phyloP scores from a whole-genome alignment of 2,797 vertebrate species.

The Microchirus variegatus region DNA sequence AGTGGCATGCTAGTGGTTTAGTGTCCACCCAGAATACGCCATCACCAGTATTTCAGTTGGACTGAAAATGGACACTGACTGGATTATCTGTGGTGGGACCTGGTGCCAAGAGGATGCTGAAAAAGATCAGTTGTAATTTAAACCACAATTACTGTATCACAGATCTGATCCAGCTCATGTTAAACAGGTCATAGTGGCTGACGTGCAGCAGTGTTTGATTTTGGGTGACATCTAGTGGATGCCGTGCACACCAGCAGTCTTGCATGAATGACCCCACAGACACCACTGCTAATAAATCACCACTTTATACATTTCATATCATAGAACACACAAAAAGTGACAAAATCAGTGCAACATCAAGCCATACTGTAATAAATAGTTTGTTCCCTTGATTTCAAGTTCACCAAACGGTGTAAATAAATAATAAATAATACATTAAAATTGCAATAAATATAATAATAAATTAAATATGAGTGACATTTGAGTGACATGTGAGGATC shows the following conservation, averaged over 20 bases:
- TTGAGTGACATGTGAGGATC: constrained; percentile 26
- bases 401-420: constrained; percentile 57
- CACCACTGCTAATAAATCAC: constrained; percentile 31
- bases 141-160: background rate
- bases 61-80: background rate
- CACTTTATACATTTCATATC: constrained; percentile 50
- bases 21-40: background rate
- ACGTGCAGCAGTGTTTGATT: background rate
- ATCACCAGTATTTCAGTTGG: background rate
- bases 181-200: background rate
- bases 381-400: constrained; percentile 45
- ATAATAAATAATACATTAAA: constrained; percentile 73
- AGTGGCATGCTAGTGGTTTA: background rate
- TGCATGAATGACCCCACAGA: constrained; percentile 5
- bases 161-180: background rate
- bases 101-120: background rate
- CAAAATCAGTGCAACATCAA: constrained; percentile 65
- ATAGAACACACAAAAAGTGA: constrained; percentile 54
- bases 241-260: background rate
- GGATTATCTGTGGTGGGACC: background rate
- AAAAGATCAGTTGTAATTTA: background rate
- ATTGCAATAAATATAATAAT: constrained; percentile 61
- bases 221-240: constrained; percentile 65
- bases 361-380: constrained; percentile 70
- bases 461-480: constrained; percentile 51